phyloP scores from a whole-genome alignment of 2,797 vertebrate genomes.

The Rousettus madagascariensis region DNA sequence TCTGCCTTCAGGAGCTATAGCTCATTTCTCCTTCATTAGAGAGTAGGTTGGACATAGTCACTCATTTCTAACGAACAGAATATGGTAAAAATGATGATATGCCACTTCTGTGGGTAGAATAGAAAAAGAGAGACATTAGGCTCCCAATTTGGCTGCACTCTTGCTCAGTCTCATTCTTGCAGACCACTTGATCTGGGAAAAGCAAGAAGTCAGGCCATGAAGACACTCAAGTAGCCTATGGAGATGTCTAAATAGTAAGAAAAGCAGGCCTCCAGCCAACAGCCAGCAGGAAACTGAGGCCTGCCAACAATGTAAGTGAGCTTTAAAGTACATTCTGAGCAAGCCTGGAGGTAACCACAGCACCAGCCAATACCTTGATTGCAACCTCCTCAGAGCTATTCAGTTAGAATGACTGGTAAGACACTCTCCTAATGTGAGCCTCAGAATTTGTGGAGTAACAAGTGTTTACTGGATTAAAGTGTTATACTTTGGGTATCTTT shows the following conservation, averaged over 20 bases:
- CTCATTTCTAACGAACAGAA: neutral
- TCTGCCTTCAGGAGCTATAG: neutral
- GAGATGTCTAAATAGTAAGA: neutral
- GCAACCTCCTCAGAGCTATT: neutral
- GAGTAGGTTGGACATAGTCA: neutral
- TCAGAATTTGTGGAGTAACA: neutral
- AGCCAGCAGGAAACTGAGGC: neutral
- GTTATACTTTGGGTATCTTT: neutral
- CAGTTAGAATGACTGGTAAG: neutral
- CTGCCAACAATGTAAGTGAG: neutral
- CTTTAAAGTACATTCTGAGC: neutral
- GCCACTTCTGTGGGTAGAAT: neutral
- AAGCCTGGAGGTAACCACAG: neutral
- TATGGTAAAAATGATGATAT: neutral
- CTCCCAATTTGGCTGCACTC: neutral
- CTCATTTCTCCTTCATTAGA: neutral
- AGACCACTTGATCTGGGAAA: neutral
- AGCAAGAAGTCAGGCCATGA: neutral
- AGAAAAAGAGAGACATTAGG: neutral
- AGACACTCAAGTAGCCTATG: neutral
- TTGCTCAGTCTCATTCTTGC: neutral
- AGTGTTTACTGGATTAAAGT: neutral
- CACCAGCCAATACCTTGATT: neutral
- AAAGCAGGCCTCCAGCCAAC: neutral
- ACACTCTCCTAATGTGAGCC: neutral